Conservation (phyloP, 1,140 invertebrate genomes). For the Eupeodes corollae region DNA sequence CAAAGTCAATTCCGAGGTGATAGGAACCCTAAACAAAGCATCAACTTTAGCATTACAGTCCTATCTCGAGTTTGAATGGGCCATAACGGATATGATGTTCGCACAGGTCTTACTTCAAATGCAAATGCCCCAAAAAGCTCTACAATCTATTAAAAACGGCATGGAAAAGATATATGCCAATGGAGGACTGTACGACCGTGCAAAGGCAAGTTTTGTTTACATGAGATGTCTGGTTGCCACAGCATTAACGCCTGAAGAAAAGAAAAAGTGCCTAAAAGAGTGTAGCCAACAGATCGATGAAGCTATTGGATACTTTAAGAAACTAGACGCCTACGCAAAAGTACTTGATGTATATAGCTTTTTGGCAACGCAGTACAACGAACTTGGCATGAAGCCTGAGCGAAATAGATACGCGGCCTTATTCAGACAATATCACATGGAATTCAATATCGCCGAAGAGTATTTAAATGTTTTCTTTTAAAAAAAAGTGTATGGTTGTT, state of each 20-base stretch:
- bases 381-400: constrained; percentile 49
- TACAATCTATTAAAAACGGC: constrained; percentile 54
- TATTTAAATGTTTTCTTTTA: constrained; percentile 24
- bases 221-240: constrained; percentile 57
- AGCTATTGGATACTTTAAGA: constrained; percentile 55
- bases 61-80: constrained; percentile 61
- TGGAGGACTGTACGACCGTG: constrained; percentile 68
- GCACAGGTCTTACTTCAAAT: constrained; percentile 62
- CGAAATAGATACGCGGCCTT: constrained; percentile 63
- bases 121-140: constrained; percentile 59
- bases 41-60: constrained; percentile 56
- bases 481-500: background rate
- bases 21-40: constrained; percentile 55
- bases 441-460: constrained; percentile 41
- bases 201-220: constrained; percentile 42
- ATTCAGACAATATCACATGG: constrained; percentile 55
- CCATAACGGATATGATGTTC: constrained; percentile 64
- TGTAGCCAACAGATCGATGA: constrained; percentile 52
- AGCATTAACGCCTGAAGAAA: constrained; percentile 38
- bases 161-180: constrained; percentile 64
- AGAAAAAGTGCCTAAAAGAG: constrained; percentile 45
- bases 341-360: constrained; percentile 54
- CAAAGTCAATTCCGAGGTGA: constrained; percentile 40
- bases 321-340: constrained; percentile 59
- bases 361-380: constrained; percentile 53